Percentiles rank a stretch among this genome's conserved stretches.
phyloP scores from a whole-genome alignment of 2,888 invertebrate species.

The Dusona sp. region DNA sequence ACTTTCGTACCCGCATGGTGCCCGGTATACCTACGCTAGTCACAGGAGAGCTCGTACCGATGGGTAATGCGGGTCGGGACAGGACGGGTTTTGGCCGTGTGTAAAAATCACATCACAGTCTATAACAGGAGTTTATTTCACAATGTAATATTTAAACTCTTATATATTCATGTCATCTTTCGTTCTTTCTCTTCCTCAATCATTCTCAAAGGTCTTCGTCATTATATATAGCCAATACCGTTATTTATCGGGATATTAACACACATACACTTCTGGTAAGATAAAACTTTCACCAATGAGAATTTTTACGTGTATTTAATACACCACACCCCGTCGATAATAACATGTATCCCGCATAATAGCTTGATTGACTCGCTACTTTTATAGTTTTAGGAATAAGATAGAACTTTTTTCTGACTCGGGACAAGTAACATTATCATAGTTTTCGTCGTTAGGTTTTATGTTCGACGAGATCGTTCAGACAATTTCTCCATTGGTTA shows the following conservation, averaged over 20 bases:
- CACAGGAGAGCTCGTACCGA: too few relatives aligned
- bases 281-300: slow-evolving; percentile 53
- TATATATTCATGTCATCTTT: slow-evolving; percentile 61
- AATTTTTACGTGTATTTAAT: slow-evolving; percentile 58
- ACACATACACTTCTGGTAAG: slow-evolving; percentile 59
- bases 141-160: slow-evolving; percentile 54
- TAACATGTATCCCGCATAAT: slow-evolving; percentile 60
- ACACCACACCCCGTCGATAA: slow-evolving; percentile 50
- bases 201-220: slow-evolving; percentile 36
- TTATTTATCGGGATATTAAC: slow-evolving; percentile 68
- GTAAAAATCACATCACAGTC: too few relatives aligned
- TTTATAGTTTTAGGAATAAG: slow-evolving; percentile 67
- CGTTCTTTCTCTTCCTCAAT: slow-evolving; percentile 39
- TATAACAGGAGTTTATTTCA: too few relatives aligned
- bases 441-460: slow-evolving; percentile 45
- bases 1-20: too few relatives aligned
- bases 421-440: slow-evolving; percentile 45
- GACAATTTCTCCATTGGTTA: slow-evolving; percentile 48
- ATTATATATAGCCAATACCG: slow-evolving; percentile 38
- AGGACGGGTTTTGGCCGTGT: too few relatives aligned
- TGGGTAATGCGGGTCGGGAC: too few relatives aligned
- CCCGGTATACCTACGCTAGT: too few relatives aligned
- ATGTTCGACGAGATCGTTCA: slow-evolving; percentile 46
- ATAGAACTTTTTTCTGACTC: slow-evolving; percentile 32
- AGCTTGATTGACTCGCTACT: slow-evolving; percentile 68